phyloP scores from a whole-genome alignment of 2,888 invertebrate genomes.

The Mesoligia furuncula region DNA sequence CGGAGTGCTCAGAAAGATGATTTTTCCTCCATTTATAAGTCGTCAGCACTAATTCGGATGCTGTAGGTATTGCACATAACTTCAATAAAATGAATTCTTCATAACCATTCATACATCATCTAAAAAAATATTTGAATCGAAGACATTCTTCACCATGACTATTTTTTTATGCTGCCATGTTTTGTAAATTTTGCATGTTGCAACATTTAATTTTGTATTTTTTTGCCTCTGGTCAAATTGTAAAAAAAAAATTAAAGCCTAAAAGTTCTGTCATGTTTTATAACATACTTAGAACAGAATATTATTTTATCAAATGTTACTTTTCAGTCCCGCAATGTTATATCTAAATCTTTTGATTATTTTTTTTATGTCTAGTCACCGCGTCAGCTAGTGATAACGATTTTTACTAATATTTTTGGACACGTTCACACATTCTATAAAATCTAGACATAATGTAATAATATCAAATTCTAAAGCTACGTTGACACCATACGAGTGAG shows the following conservation, averaged over 20 bases:
- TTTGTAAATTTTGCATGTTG: slow-evolving; percentile 10
- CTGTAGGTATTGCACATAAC: slow-evolving; percentile 42
- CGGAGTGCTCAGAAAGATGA: background rate
- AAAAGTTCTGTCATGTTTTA: slow-evolving; percentile 8
- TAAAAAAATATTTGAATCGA: slow-evolving; percentile 49
- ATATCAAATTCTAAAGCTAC: slow-evolving; percentile 23
- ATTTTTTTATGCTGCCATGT: slow-evolving; percentile 17
- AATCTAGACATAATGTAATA: slow-evolving; percentile 14
- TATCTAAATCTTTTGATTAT: slow-evolving; percentile 15
- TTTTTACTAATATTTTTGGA: slow-evolving; percentile 1
- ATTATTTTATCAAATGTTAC: slow-evolving; percentile 13
- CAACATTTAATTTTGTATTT: slow-evolving; percentile 19
- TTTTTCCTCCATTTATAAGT: slow-evolving; percentile 8
- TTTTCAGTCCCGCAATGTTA: slow-evolving; percentile 37
- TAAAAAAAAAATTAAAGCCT: slow-evolving; percentile 17
- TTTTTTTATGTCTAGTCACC: slow-evolving; percentile 10
- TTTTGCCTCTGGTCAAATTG: slow-evolving; percentile 16
- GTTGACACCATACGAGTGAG: slow-evolving; percentile 30
- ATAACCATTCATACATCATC: slow-evolving; percentile 37
- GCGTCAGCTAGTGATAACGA: background rate
- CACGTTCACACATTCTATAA: background rate
- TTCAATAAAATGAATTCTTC: slow-evolving; percentile 31
- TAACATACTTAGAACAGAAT: slow-evolving; percentile 8
- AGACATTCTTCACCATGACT: slow-evolving; percentile 21
- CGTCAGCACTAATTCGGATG: slow-evolving; percentile 36